phyloP scores from a whole-genome alignment of 2,797 vertebrate genomes.

The Microchirus variegatus region DNA sequence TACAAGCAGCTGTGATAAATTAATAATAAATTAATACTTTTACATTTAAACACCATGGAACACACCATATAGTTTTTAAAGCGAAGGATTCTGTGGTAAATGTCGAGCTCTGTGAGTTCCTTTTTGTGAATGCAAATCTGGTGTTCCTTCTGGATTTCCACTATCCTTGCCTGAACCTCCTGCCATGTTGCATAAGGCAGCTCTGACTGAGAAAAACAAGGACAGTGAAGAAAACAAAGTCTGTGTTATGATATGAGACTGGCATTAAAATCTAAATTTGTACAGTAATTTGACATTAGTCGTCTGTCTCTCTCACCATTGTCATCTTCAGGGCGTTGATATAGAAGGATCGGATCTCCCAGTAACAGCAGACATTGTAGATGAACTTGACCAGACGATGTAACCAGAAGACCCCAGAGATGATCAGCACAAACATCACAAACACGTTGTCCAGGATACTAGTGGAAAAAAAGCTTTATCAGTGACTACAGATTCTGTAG shows the following conservation, averaged over 20 bases:
- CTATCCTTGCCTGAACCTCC: conserved; percentile 95
- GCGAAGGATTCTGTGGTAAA: conserved; percentile 97
- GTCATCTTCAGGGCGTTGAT: conserved; percentile 93
- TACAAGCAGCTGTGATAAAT: background rate
- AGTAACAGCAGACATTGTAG: conserved; percentile 98
- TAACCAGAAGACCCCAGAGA: conserved; percentile 97
- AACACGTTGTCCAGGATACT: conserved; percentile 94
- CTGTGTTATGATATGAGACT: background rate
- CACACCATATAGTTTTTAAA: conserved; percentile 99
- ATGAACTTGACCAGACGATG: conserved; percentile 96
- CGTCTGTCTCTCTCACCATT: conserved; percentile 86
- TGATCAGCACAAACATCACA: conserved; percentile 91
- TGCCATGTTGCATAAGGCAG: conserved; percentile 98
- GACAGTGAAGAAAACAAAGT: background rate
- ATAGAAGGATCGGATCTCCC: conserved; percentile 98
- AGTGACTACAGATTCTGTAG: no score
- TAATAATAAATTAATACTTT: no score
- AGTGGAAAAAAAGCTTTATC: conserved; percentile 30
- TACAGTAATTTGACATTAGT: background rate
- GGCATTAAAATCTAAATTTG: background rate
- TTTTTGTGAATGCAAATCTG: conserved; percentile 99
- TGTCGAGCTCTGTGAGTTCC: conserved; percentile 93
- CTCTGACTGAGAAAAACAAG: conserved; percentile 77
- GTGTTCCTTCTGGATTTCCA: conserved; percentile 98
- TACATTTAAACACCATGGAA: background rate